These are phyloP conservation scores for Mesorhabditis belari DNA, from an alignment of 2,888 invertebrate genomes.

Conservation along the genomic window DNA sequence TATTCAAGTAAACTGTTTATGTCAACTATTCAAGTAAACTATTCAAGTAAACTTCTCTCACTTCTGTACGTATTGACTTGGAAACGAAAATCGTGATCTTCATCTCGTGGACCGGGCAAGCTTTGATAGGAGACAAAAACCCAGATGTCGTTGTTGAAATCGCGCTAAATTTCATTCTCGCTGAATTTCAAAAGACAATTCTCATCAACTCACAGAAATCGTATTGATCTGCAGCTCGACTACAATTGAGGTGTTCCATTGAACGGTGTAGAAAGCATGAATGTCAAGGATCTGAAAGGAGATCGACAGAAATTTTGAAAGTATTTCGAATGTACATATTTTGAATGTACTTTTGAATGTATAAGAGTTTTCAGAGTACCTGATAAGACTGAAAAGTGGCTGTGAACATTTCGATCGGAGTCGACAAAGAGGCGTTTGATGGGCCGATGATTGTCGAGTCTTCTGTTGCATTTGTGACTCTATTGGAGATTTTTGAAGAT, in stretches of 20 bases:
- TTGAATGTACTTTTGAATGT: not conserved
- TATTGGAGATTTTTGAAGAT: not conserved
- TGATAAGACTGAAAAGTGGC: constrained; percentile 5
- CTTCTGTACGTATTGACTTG: constrained; percentile 3
- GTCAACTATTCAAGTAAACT: not conserved
- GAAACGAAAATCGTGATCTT: constrained; percentile 20
- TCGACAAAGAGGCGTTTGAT: not conserved
- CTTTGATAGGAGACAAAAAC: constrained; percentile 29
- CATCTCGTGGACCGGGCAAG: constrained; percentile 24
- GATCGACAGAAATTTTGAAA: too few relatives aligned
- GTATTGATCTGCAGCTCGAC: constrained; percentile 10
- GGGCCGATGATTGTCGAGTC: not conserved
- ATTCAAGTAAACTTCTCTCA: not conserved
- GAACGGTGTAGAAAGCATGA: constrained; percentile 28
- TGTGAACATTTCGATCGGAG: constrained; percentile 1
- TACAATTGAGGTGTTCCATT: constrained; percentile 35
- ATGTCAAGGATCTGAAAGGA: constrained; percentile 25
- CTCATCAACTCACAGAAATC: too few relatives aligned
- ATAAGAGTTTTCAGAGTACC: not conserved
- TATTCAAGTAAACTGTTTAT: too few relatives aligned
- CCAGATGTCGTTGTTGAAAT: constrained; percentile 12
- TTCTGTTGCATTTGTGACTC: not conserved
- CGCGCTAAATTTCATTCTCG: too few relatives aligned
- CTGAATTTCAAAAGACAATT: too few relatives aligned
- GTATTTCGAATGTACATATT: not conserved